phyloP scores from a whole-genome alignment of 2,888 invertebrate species.

The Nemapogon koenigi region DNA sequence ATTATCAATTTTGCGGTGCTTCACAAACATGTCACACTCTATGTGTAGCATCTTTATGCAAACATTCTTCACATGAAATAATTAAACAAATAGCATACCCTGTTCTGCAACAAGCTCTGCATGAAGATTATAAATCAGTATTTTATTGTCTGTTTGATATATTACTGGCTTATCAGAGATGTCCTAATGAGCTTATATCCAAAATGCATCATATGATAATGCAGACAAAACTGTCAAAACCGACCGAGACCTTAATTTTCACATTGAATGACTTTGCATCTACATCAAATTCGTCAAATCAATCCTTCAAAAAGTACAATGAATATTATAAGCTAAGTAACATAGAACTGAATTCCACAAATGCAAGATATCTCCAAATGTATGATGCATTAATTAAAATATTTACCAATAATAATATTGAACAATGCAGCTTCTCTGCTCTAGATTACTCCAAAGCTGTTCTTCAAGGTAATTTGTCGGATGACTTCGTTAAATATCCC shows the following conservation, averaged over 20 bases:
- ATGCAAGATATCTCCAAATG: constrained; percentile 47
- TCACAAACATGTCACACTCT: constrained; percentile 31
- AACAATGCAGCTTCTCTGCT: constrained; percentile 35
- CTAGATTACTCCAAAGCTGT: constrained; percentile 57
- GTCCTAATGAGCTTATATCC: constrained; percentile 20
- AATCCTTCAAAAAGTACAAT: constrained; percentile 29
- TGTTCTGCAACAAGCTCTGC: constrained; percentile 25
- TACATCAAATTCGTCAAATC: not conserved
- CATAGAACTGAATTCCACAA: constrained; percentile 24
- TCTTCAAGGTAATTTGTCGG: constrained; percentile 37
- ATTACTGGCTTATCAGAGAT: constrained; percentile 35
- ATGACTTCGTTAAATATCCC: constrained; percentile 58
- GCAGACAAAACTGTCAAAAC: constrained; percentile 3
- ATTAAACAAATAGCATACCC: constrained; percentile 62
- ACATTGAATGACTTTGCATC: not conserved
- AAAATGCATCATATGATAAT: constrained; percentile 9
- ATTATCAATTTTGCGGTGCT: constrained; percentile 16
- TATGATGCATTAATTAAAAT: constrained; percentile 40
- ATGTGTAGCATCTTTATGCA: constrained; percentile 49
- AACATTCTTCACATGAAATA: constrained; percentile 53
- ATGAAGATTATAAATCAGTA: constrained; percentile 16
- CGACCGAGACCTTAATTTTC: not conserved
- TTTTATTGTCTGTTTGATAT: constrained; percentile 25
- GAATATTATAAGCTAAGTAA: constrained; percentile 26
- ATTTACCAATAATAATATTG: constrained; percentile 19